Base-by-base conservation (phyloP, 2,113 vertebrate species). In the Hippolais icterina region DNA sequence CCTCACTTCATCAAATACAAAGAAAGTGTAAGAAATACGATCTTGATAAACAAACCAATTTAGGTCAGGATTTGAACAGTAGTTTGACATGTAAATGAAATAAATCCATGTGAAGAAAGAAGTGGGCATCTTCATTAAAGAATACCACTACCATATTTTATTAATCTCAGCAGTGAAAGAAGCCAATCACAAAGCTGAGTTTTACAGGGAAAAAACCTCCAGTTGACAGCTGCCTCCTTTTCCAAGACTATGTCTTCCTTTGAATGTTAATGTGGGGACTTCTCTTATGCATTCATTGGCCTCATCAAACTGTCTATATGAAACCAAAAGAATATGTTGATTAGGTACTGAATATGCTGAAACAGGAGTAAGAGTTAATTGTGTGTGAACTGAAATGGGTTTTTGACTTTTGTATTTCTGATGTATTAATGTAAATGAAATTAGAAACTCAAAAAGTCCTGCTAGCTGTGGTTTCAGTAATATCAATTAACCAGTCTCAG, bases 401-500 rank as follows among this genome's bases (percentile, higher is more conserved):
- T 89, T 90, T 63, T 11, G 8, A 82, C 68, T 83, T n/a, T n/a
- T n/a, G n/a, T n/a, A n/a, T n/a, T n/a, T n/a, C n/a, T n/a, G n/a
- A n/a, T n/a, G n/a, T n/a, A n/a, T n/a, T n/a, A n/a, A n/a, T n/a
- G n/a, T n/a, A n/a, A n/a, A n/a, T n/a, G n/a, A n/a, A n/a, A n/a
- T n/a, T n/a, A n/a, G n/a, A n/a, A n/a, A n/a, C n/a, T n/a, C n/a
- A n/a, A n/a, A n/a, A n/a, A n/a, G n/a, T 92, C 50, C 75, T 90
- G 70, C 83, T 76, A 89, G 69, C 54, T 94, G 39, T 75, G 46
- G 33, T 89, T 94, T 90, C 94, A 76, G 68, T 70, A 93, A 79
- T 91, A 91, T 77, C 94, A 96, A 89, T 95, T 96, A 96, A 18
- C 21, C 41, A 57, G 65, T 80, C 27, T 50, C 35, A 54, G 49